phyloP scores from a whole-genome alignment of 2,113 vertebrate species.

The Hucho hucho region DNA sequence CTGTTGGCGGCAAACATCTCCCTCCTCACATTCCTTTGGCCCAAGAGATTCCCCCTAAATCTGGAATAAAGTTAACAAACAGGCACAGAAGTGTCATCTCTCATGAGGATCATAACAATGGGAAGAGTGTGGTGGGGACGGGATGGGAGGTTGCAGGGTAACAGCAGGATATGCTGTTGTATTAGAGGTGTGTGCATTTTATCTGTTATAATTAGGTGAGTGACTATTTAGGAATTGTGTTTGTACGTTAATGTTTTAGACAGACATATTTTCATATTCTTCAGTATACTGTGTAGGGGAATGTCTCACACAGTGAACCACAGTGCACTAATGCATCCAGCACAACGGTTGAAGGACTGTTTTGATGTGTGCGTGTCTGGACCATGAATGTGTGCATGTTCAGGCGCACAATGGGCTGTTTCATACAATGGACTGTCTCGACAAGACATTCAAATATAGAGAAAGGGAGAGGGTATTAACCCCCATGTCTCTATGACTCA shows the following conservation, averaged over 20 bases:
- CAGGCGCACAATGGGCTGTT: constrained; percentile 13
- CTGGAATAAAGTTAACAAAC: constrained; percentile 18
- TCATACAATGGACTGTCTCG: constrained; percentile 31
- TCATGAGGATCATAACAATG: constrained; percentile 15
- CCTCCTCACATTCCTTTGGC: background rate
- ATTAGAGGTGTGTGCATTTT: background rate
- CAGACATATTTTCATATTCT: background rate
- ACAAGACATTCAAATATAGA: constrained; percentile 4
- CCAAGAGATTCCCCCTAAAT: background rate
- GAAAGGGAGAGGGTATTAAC: constrained; percentile 8
- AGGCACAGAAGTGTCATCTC: constrained; percentile 1
- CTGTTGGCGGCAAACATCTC: background rate
- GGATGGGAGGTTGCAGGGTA: background rate
- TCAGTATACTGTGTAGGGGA: background rate
- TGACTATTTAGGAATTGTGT: background rate
- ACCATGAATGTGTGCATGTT: constrained; percentile 9
- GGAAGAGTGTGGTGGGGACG: background rate
- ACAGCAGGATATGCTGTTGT: background rate
- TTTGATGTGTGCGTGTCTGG: background rate
- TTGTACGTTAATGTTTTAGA: background rate
- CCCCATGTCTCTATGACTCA: background rate
- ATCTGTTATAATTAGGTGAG: background rate
- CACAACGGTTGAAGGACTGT: background rate
- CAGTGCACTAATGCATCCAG: background rate
- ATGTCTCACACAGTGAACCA: background rate